Conservation (phyloP, 1,140 invertebrate genomes). For the Caenorhabditis tropicalis region DNA sequence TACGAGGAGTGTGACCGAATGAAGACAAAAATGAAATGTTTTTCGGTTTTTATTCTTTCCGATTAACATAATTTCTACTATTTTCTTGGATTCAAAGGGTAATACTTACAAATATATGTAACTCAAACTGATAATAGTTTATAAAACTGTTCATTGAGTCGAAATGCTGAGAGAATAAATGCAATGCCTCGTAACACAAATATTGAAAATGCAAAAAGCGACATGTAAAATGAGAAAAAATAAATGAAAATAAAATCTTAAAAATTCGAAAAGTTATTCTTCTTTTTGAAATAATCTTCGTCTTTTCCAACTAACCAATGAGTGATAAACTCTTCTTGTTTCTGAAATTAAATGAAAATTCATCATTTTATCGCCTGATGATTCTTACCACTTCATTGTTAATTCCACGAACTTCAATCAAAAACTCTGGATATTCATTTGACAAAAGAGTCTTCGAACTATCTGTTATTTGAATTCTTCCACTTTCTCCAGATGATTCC, state of each 20-base stretch:
- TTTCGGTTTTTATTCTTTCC: constrained; percentile 1
- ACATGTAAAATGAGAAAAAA: neutral
- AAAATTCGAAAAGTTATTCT: neutral
- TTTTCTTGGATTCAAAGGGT: neutral
- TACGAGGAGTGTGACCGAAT: constrained; percentile 21
- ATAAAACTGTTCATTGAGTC: too few relatives aligned
- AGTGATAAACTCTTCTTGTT: constrained; percentile 2
- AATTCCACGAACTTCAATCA: constrained; percentile 52
- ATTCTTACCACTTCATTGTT: constrained; percentile 62
- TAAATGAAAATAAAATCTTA: neutral
- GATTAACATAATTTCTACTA: neutral
- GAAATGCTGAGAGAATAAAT: too few relatives aligned
- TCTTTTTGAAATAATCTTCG: constrained; percentile 28
- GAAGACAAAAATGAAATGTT: neutral
- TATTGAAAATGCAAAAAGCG: neutral
- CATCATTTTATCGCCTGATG: neutral
- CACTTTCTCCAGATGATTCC: constrained; percentile 85
- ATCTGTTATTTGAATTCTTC: constrained; percentile 65
- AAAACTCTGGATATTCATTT: constrained; percentile 63
- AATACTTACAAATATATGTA: too few relatives aligned
- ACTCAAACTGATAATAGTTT: too few relatives aligned
- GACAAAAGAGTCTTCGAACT: constrained; percentile 57
- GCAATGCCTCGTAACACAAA: neutral
- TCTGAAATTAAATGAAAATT: neutral
- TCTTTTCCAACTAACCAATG: constrained; percentile 48